Evolutionary conservation across 2,113 vertebrate species (phyloP).

Genomic region (Carassius carassius): DNA sequence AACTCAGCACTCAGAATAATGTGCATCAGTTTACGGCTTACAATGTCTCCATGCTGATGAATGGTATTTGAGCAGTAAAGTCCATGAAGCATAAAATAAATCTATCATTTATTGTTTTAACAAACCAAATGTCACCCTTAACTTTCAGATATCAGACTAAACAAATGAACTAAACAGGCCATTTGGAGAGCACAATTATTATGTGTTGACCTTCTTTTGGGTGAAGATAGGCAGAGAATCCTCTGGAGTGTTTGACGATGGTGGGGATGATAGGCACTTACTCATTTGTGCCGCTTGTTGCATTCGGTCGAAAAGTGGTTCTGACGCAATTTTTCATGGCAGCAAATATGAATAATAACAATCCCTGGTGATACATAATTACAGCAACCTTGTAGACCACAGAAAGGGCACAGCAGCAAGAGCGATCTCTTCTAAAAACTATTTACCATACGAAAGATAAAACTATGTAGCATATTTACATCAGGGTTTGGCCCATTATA

Average conservation of each 20-base stretch:
- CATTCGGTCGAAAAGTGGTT: conserved; percentile 48
- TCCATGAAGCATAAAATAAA: background rate
- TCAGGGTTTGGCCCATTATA: background rate
- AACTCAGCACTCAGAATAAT: conserved; percentile 44
- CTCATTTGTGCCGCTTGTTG: conserved; percentile 45
- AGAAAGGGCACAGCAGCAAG: conserved; percentile 28
- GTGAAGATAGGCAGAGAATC: conserved; percentile 41
- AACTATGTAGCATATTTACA: background rate
- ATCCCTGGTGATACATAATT: conserved; percentile 42
- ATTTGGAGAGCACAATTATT: conserved; percentile 34
- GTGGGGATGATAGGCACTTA: conserved; percentile 47
- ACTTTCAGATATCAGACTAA: conserved; percentile 35
- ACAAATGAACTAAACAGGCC: conserved; percentile 38
- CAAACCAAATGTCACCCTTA: conserved; percentile 32
- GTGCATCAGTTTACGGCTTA: background rate
- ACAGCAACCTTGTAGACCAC: conserved; percentile 39
- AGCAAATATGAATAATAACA: conserved; percentile 52
- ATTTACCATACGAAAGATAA: conserved; percentile 21
- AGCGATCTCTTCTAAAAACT: background rate
- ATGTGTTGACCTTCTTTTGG: conserved; percentile 49
- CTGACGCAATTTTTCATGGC: conserved; percentile 51
- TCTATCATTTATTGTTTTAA: background rate
- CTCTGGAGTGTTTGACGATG: conserved; percentile 40
- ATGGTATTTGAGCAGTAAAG: background rate
- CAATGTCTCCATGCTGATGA: background rate